Evolutionary conservation across 2,797 vertebrate genomes (phyloP), one percentile per base, ranked within the genome.

Genomic region (Microcaecilia unicolor): DNA sequence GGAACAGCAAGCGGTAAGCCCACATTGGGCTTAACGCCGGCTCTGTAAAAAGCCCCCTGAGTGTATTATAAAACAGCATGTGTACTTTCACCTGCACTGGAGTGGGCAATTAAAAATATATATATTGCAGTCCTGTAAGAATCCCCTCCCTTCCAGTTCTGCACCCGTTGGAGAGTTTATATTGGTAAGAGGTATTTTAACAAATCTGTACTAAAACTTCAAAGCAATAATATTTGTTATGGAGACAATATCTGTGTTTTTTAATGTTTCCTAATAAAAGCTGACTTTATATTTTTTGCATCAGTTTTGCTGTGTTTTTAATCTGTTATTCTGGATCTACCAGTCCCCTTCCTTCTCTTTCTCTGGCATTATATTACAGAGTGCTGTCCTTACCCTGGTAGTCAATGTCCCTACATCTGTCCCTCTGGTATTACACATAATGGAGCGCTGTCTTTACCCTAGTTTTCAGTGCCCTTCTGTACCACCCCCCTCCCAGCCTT

Each of bases 221-320:
- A 82, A 84, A 84, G 80, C 83, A 85, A 85, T 85, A 85, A 85
- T 84, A 74, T 84, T 83, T 76, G 76, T 85, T 82, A 85, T 78
- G 65, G 73, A 83, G 80, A 80, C 65, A 65, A 72, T 84, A 79
- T 50, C 64, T 79, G 61, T 64, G 56, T 52, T 77, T 70, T n/a
- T 80, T 78, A 14, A 64, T 57, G 42, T 78, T 81, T 81, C 74
- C 70, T 75, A 80, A 77, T 72, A 69, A 79, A 79, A 79, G 67
- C 75, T 73, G 73, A 67, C 69, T 77, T 83, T 80, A 79, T 76
- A 78, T 81, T 83, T 77, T 81, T 78, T 77, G 50, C 74, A 80
- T 64, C 72, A 48, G 35, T 48, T 48, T 34, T 41, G 41, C 13
- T 19, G 22, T 18, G n/a, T n/a, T n/a, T n/a, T n/a, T n/a, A n/a